phyloP scores from a whole-genome alignment of 1,140 invertebrate species.

The Homarus americanus region DNA sequence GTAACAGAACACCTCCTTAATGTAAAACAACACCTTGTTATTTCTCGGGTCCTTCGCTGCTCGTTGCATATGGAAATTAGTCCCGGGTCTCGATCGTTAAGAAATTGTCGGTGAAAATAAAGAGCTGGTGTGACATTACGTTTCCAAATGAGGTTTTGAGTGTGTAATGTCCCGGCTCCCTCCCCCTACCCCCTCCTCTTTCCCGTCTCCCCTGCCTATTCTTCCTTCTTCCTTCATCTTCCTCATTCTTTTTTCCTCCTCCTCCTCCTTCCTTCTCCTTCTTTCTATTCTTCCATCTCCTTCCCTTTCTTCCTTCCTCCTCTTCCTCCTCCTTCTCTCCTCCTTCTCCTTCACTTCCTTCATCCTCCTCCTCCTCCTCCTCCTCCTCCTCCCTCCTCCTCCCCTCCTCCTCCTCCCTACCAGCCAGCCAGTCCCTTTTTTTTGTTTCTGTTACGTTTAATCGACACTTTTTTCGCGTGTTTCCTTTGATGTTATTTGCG shows the following conservation, averaged over 20 bases:
- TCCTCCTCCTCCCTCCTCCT: too few relatives aligned
- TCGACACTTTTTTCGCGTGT: too few relatives aligned
- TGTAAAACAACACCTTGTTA: conserved; percentile 59
- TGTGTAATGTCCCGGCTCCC: conserved; percentile 1
- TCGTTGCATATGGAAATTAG: conserved; percentile 65
- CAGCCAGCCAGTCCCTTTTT: too few relatives aligned
- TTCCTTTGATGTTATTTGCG: too few relatives aligned
- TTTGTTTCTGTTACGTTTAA: too few relatives aligned
- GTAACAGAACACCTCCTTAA: neutral
- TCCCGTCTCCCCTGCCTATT: neutral
- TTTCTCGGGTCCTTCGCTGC: conserved; percentile 26
- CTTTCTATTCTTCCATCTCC: too few relatives aligned
- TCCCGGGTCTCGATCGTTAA: conserved; percentile 28
- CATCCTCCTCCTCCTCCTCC: too few relatives aligned
- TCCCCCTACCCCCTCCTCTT: neutral
- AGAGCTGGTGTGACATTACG: conserved; percentile 56
- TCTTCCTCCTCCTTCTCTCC: too few relatives aligned
- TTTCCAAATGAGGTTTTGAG: conserved; percentile 60
- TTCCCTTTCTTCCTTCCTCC: too few relatives aligned
- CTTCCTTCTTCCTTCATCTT: neutral
- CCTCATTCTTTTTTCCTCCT: too few relatives aligned
- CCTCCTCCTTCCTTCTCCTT: neutral
- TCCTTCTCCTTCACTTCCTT: too few relatives aligned
- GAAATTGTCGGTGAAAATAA: conserved; percentile 45
- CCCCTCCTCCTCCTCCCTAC: too few relatives aligned